A percentile compares a stretch with the other conserved stretches of the same genome.
phyloP scores from a whole-genome alignment of 1,140 invertebrate genomes.

The Glossosoma conforme region DNA sequence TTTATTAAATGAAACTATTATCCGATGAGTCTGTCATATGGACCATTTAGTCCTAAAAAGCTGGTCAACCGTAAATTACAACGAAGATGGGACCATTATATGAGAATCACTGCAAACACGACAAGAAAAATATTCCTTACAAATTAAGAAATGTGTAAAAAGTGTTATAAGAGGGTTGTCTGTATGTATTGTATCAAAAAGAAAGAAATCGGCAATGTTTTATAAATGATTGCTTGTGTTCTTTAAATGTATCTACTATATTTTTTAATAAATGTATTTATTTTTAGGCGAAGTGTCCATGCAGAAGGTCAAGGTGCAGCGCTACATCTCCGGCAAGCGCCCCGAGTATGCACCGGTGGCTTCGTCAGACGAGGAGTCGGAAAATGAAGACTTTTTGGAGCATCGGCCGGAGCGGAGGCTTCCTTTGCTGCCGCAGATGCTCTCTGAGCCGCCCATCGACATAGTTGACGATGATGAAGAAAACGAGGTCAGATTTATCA shows the following conservation, averaged over 20 bases:
- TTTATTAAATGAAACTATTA: too few species aligned
- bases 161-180: neutral
- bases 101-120: too few species aligned
- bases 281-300: slow-evolving; percentile 83
- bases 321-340: slow-evolving; percentile 88
- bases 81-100: too few species aligned
- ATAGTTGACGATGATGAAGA: slow-evolving; percentile 39
- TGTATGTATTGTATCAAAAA: neutral
- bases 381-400: slow-evolving; percentile 79
- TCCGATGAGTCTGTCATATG: too few species aligned
- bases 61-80: too few species aligned
- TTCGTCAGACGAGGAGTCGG: slow-evolving; percentile 78
- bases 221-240: neutral
- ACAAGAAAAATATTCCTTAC: neutral
- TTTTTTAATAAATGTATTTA: neutral
- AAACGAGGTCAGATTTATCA: slow-evolving; percentile 36
- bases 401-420: slow-evolving; percentile 44
- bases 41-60: too few species aligned
- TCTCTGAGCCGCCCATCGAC: slow-evolving; percentile 49
- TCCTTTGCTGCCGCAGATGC: slow-evolving; percentile 39
- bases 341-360: slow-evolving; percentile 86
- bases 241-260: neutral
- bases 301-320: slow-evolving; percentile 94
- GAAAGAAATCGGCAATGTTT: neutral
- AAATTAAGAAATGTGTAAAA: neutral